phyloP scores from a whole-genome alignment of 2,113 vertebrate genomes.

The Daubentonia madagascariensis region DNA sequence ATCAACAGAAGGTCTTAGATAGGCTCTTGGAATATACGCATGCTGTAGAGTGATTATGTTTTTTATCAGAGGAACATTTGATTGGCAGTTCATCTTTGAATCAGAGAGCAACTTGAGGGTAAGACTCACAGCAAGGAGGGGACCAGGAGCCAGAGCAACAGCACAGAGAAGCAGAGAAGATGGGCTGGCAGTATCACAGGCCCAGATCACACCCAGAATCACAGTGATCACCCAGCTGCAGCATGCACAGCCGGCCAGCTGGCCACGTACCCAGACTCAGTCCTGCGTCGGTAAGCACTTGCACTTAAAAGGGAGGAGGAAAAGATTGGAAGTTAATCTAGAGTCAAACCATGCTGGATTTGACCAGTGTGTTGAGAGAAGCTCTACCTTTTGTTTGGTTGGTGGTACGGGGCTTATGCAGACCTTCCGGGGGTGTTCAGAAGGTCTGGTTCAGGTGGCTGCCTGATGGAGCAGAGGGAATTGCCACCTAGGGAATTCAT shows the following conservation, averaged over 20 bases:
- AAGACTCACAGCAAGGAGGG: conserved; percentile 25
- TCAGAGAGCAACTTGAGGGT: conserved; percentile 12
- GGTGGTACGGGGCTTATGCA: background rate
- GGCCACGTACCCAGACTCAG: conserved; percentile 56
- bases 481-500: background rate
- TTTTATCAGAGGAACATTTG: conserved; percentile 58
- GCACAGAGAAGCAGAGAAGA: conserved; percentile 44
- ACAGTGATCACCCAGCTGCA: conserved; percentile 13
- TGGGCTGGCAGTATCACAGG: background rate
- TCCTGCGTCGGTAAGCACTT: conserved; percentile 45
- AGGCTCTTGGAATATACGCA: background rate
- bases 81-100: conserved; percentile 65
- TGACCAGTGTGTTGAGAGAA: background rate
- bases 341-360: background rate
- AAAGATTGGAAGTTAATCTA: conserved; percentile 56
- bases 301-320: conserved; percentile 35
- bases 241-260: conserved; percentile 6
- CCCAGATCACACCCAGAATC: conserved; percentile 60
- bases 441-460: background rate
- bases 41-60: conserved; percentile 31
- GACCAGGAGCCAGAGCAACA: background rate
- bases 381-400: background rate
- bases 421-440: background rate
- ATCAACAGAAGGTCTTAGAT: conserved; percentile 10
- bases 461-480: background rate